Evolutionary conservation across 2,113 vertebrate species (phyloP).

Genomic region (Tautogolabrus adspersus): DNA sequence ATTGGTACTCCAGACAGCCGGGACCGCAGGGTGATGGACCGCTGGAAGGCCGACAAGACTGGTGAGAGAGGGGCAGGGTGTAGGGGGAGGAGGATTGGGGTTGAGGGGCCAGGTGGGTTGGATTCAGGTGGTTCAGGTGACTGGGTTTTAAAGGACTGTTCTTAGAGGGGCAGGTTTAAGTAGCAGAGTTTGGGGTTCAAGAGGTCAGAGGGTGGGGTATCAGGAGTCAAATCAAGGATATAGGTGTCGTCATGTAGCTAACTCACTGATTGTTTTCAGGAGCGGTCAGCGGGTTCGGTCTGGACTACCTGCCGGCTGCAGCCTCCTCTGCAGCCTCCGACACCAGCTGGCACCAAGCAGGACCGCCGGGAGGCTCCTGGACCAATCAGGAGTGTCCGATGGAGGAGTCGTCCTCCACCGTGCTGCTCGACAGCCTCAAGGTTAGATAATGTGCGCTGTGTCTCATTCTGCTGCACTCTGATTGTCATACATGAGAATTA

Average conservation of each 20-base stretch:
- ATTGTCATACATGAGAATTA: too few relatives aligned
- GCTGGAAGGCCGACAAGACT: slow-evolving; percentile 97
- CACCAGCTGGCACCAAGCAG: slow-evolving; percentile 92
- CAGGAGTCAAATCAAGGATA: too few relatives aligned
- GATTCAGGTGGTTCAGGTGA: neutral
- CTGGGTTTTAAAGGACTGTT: neutral
- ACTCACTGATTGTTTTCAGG: slow-evolving; percentile 35
- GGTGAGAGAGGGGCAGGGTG: slow-evolving; percentile 72
- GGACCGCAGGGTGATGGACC: slow-evolving; percentile 90
- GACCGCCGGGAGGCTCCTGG: slow-evolving; percentile 88
- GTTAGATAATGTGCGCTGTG: slow-evolving; percentile 63
- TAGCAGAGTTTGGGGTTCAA: too few relatives aligned
- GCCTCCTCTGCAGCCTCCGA: slow-evolving; percentile 85
- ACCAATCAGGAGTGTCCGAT: slow-evolving; percentile 90
- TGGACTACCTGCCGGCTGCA: slow-evolving; percentile 93
- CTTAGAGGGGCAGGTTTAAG: too few relatives aligned
- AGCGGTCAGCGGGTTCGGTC: slow-evolving; percentile 91
- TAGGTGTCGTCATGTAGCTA: too few relatives aligned
- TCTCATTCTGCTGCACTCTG: too few relatives aligned
- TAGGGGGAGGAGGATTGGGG: neutral
- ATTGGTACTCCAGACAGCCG: slow-evolving; percentile 96
- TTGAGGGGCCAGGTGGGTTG: too few relatives aligned
- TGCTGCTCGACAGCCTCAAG: slow-evolving; percentile 98
- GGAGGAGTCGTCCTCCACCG: slow-evolving; percentile 95
- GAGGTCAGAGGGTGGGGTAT: too few relatives aligned